A percentile compares a stretch with the other conserved stretches of the same genome.
Evolutionary conservation across 2,113 vertebrate species (phyloP).

Genomic region (Tonatia bakeri): DNA sequence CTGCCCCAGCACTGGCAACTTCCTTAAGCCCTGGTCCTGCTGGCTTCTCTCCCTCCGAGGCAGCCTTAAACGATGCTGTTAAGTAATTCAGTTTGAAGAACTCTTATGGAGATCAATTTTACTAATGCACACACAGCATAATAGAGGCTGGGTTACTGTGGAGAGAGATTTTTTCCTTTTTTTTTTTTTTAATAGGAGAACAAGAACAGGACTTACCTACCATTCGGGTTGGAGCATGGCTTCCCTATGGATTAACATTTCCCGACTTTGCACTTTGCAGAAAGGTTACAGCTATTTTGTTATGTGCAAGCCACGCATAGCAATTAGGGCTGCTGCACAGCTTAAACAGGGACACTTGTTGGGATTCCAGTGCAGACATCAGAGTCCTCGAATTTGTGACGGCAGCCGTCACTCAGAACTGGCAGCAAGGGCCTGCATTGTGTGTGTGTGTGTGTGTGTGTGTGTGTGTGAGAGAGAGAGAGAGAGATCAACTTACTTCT

Average conservation of each 20-base stretch:
- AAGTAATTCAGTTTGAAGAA: conserved; percentile 77
- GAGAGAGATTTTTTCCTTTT: neutral
- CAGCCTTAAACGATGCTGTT: conserved; percentile 66
- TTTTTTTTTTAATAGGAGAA: conserved; percentile 66
- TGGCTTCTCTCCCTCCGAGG: conserved; percentile 63
- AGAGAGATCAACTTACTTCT: too few relatives aligned
- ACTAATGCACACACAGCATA: conserved; percentile 74
- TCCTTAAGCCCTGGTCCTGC: conserved; percentile 39
- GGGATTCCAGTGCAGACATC: conserved; percentile 73
- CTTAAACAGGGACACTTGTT: conserved; percentile 70
- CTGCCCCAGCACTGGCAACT: conserved; percentile 57
- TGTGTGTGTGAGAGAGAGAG: too few relatives aligned
- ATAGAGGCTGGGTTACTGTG: conserved; percentile 61
- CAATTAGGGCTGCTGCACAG: conserved; percentile 72
- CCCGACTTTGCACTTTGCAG: conserved; percentile 80
- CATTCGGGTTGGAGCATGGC: conserved; percentile 55
- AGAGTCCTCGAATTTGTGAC: conserved; percentile 77
- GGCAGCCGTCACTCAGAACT: conserved; percentile 70
- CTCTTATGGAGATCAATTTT: conserved; percentile 80
- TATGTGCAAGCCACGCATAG: conserved; percentile 73
- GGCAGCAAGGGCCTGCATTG: neutral
- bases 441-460: neutral
- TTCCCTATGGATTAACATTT: conserved; percentile 80
- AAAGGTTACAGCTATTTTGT: conserved; percentile 81
- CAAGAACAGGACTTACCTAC: conserved; percentile 73